Percentiles rank a stretch among this genome's conserved stretches.
Conservation (phyloP, 1,140 invertebrate species). For the Zaprionus capensis region DNA sequence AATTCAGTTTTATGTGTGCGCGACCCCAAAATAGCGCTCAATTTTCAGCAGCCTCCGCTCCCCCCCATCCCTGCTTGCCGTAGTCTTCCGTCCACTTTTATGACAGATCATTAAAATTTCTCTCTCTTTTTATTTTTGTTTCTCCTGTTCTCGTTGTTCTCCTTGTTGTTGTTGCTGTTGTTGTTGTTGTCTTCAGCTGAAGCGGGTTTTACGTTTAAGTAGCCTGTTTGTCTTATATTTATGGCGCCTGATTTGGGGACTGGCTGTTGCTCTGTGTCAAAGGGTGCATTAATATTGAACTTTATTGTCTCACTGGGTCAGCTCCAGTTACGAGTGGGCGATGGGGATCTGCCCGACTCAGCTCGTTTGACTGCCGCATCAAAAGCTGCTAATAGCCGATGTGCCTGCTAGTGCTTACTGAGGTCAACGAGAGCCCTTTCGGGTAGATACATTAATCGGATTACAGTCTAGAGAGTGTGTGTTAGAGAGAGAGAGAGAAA, state of each 20-base stretch:
- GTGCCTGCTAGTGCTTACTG: slow-evolving; percentile 38
- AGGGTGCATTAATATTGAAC: slow-evolving; percentile 82
- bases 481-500: background rate
- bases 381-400: slow-evolving; percentile 41
- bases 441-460: slow-evolving; percentile 39
- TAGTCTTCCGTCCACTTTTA: slow-evolving; percentile 58
- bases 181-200: background rate
- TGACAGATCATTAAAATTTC: slow-evolving; percentile 80
- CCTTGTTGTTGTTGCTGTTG: slow-evolving; percentile 4
- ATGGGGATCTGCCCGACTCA: background rate
- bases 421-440: slow-evolving; percentile 30
- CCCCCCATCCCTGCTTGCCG: background rate
- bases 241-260: slow-evolving; percentile 60
- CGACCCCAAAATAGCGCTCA: slow-evolving; percentile 48
- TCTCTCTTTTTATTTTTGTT: slow-evolving; percentile 24
- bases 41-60: slow-evolving; percentile 31
- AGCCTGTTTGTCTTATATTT: slow-evolving; percentile 81
- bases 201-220: slow-evolving; percentile 62
- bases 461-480: background rate
- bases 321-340: slow-evolving; percentile 36
- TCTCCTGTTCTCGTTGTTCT: slow-evolving; percentile 4
- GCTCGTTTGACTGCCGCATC: slow-evolving; percentile 28
- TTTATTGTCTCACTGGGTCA: slow-evolving; percentile 73
- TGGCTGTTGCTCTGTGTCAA: slow-evolving; percentile 63
- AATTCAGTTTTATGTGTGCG: slow-evolving; percentile 72